Conservation (phyloP, 2,797 vertebrate species). For the Sebastes cheni region DNA sequence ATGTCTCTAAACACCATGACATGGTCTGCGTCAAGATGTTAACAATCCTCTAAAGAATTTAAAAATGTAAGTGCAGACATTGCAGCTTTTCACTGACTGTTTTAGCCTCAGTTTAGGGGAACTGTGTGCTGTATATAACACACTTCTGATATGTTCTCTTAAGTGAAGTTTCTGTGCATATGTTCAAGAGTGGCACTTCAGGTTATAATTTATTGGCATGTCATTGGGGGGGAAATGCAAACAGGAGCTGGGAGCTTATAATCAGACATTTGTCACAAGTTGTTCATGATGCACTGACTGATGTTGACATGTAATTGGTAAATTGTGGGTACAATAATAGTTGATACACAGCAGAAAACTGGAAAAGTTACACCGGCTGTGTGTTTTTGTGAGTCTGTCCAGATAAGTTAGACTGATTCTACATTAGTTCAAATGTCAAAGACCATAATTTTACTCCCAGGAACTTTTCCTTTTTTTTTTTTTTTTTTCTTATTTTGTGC, state of each 20-base stretch:
- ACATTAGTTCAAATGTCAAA: not conserved
- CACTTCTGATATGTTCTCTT: not conserved
- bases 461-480: not conserved
- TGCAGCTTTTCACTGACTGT: not conserved
- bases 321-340: not conserved
- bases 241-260: slow-evolving; percentile 5
- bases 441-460: not conserved
- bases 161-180: not conserved
- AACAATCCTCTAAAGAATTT: slow-evolving; percentile 22
- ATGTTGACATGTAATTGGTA: slow-evolving; percentile 19
- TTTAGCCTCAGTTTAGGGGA: not conserved
- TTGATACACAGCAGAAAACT: not conserved
- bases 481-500: not conserved
- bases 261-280: slow-evolving; percentile 50
- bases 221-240: slow-evolving; percentile 24
- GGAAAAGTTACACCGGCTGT: not conserved
- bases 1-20: slow-evolving; percentile 67
- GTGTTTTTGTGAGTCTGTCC: not conserved
- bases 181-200: not conserved
- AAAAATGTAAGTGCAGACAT: not conserved
- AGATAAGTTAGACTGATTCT: not conserved
- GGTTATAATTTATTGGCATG: slow-evolving; percentile 11
- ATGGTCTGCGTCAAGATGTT: slow-evolving; percentile 23
- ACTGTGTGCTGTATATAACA: not conserved
- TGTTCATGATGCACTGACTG: slow-evolving; percentile 25